Conservation (phyloP, 1,140 invertebrate species). For the Drosophila carrolli region DNA sequence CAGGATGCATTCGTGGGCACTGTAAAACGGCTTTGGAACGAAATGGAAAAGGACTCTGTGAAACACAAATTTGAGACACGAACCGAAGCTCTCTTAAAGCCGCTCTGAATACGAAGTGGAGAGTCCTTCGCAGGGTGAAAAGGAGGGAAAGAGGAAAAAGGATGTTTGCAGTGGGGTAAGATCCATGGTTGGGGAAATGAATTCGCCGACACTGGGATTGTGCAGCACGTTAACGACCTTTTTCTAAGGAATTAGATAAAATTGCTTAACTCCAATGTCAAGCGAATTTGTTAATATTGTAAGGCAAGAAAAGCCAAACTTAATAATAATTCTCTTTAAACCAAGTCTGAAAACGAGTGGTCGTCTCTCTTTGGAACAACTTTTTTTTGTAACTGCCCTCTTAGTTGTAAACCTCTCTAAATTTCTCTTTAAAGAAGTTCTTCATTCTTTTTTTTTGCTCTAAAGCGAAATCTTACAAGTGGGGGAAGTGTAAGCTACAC, state of each 20-base stretch:
- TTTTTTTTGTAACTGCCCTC: too few species aligned
- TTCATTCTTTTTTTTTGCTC: too few species aligned
- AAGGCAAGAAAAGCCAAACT: too few species aligned
- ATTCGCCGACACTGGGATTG: conserved; percentile 1
- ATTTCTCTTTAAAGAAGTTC: too few species aligned
- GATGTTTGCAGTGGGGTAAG: neutral
- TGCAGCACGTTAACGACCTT: neutral
- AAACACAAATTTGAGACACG: neutral
- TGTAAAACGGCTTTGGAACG: neutral
- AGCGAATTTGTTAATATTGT: too few species aligned
- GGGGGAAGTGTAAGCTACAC: too few species aligned
- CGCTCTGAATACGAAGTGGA: neutral
- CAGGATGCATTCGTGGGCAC: neutral
- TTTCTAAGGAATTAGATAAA: neutral
- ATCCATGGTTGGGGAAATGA: neutral
- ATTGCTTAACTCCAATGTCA: too few species aligned
- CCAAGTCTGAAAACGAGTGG: too few species aligned
- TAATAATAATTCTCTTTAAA: too few species aligned
- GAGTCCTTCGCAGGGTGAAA: neutral
- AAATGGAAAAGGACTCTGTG: neutral
- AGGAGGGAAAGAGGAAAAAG: neutral
- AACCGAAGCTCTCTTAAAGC: conserved; percentile 4
- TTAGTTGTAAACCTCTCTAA: too few species aligned
- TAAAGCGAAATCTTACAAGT: too few species aligned
- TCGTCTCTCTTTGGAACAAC: too few species aligned